phyloP scores from a whole-genome alignment of 2,888 invertebrate genomes.

The Galeopsomyia nigrocyanea region DNA sequence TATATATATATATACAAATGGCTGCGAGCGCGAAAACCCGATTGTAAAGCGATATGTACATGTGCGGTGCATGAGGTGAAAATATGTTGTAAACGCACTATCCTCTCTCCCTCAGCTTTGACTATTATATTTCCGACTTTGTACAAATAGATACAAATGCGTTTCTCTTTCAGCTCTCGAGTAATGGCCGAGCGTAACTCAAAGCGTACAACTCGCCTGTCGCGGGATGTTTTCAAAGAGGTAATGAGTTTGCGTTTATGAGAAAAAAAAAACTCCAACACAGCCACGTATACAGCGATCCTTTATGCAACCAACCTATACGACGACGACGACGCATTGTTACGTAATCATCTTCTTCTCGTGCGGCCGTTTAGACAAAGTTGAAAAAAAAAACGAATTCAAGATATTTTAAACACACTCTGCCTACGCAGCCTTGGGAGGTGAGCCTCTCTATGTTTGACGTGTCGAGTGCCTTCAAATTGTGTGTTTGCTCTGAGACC shows the following conservation, averaged over 20 bases:
- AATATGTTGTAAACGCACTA: not conserved
- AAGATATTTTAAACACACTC: slow-evolving; percentile 15
- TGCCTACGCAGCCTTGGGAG: slow-evolving; percentile 13
- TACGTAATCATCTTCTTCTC: not conserved
- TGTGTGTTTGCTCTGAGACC: not conserved
- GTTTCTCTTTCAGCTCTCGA: not conserved
- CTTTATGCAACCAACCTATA: slow-evolving; percentile 19
- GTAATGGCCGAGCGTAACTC: too few relatives aligned
- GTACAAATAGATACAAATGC: not conserved
- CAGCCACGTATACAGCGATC: not conserved
- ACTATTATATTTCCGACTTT: slow-evolving; percentile 13
- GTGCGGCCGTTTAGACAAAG: too few relatives aligned
- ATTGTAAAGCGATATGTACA: slow-evolving; percentile 27
- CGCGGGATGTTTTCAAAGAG: not conserved
- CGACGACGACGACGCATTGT: not conserved
- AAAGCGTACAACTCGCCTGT: too few relatives aligned
- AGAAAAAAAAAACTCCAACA: not conserved
- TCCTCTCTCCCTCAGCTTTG: not conserved
- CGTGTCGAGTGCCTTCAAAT: not conserved
- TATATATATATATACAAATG: not conserved
- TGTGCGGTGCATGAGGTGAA: slow-evolving; percentile 1
- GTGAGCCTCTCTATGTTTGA: slow-evolving; percentile 17
- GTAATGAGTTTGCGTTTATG: not conserved
- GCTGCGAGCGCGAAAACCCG: slow-evolving; percentile 10
- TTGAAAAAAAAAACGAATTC: too few relatives aligned